Conservation (phyloP, 2,888 invertebrate species). For the Conomelus anceps region DNA sequence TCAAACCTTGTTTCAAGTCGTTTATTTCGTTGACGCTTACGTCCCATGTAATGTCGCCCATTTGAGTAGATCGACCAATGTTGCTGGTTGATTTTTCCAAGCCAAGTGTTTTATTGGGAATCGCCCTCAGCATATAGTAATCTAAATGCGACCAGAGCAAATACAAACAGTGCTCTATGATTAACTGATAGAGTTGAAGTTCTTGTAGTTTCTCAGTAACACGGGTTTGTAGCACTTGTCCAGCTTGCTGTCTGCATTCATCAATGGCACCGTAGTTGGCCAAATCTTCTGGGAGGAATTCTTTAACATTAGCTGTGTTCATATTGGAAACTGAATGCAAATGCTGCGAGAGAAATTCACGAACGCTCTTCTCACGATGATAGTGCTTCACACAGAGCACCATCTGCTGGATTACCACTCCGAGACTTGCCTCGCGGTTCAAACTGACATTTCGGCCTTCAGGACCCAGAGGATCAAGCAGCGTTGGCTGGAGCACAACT, state of each 20-base stretch:
- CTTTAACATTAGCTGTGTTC: slow-evolving; percentile 35
- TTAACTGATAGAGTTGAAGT: slow-evolving; percentile 54
- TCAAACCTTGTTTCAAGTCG: slow-evolving; percentile 62
- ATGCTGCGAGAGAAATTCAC: slow-evolving; percentile 47
- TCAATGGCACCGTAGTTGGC: slow-evolving; percentile 26
- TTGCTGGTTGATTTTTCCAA: slow-evolving; percentile 17
- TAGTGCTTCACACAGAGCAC: slow-evolving; percentile 51
- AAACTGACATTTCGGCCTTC: slow-evolving; percentile 25
- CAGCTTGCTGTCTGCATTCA: slow-evolving; percentile 33
- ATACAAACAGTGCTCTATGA: slow-evolving; percentile 60
- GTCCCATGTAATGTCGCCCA: slow-evolving; percentile 48
- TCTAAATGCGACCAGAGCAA: slow-evolving; percentile 72
- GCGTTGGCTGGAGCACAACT: slow-evolving; percentile 49
- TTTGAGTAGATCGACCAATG: not conserved
- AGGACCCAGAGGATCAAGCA: slow-evolving; percentile 40
- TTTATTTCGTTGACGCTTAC: slow-evolving; percentile 55
- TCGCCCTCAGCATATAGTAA: slow-evolving; percentile 58
- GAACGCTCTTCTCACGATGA: slow-evolving; percentile 46
- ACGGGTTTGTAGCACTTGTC: slow-evolving; percentile 42
- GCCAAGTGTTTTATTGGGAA: slow-evolving; percentile 40
- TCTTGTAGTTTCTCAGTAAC: slow-evolving; percentile 49
- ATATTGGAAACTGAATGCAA: slow-evolving; percentile 44
- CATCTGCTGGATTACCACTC: slow-evolving; percentile 50
- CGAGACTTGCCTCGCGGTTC: slow-evolving; percentile 39
- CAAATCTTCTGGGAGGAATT: slow-evolving; percentile 34